A percentile compares a stretch with the other conserved stretches of the same genome.
phyloP scores from a whole-genome alignment of 2,113 vertebrate genomes.

The Lepus americanus region DNA sequence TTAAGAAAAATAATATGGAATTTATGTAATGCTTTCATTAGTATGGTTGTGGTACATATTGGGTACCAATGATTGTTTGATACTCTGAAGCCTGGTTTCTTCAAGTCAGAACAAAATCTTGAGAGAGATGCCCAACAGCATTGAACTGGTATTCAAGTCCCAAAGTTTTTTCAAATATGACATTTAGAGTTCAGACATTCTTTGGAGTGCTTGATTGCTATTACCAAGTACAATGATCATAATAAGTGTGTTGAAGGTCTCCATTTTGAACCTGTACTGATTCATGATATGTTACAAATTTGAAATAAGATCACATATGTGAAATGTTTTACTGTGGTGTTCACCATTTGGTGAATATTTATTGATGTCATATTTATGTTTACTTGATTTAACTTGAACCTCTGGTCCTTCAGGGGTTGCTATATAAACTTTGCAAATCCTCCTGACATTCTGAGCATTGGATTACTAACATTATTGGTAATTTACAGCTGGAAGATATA shows the following conservation, averaged over 20 bases:
- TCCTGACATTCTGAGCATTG: not conserved
- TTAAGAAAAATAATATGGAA: slow-evolving; percentile 10
- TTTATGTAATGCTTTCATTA: not conserved
- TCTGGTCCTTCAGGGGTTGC: not conserved
- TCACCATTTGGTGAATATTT: not conserved
- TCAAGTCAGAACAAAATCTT: not conserved
- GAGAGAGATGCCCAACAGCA: not conserved
- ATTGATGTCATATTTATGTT: not conserved
- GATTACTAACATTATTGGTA: not conserved
- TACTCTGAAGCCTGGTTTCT: not conserved
- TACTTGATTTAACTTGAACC: not conserved
- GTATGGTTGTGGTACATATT: not conserved
- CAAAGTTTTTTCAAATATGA: not conserved
- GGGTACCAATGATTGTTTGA: not conserved
- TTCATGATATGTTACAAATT: not conserved
- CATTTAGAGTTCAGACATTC: not conserved
- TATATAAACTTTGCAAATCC: not conserved
- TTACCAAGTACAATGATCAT: not conserved
- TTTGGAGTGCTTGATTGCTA: not conserved
- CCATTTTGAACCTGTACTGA: not conserved
- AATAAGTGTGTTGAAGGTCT: not conserved
- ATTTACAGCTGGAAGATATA: not conserved
- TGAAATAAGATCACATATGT: not conserved
- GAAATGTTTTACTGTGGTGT: not conserved
- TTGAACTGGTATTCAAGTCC: not conserved